phyloP scores from a whole-genome alignment of 2,797 vertebrate species.

The Apogon talboti region DNA sequence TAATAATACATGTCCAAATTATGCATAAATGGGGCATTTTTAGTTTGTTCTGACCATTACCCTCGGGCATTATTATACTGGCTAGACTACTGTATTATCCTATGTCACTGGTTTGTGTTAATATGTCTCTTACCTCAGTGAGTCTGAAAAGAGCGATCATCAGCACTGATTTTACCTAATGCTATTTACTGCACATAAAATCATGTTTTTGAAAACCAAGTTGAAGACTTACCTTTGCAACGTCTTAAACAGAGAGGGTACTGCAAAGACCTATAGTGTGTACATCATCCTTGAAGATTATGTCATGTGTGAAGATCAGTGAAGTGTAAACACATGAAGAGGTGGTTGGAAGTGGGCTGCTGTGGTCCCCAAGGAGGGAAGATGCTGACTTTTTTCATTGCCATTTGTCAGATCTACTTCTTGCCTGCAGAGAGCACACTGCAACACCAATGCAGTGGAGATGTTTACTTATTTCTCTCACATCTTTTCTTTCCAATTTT shows the following conservation, averaged over 20 bases:
- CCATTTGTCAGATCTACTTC: constrained; percentile 43
- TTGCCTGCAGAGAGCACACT: constrained; percentile 39
- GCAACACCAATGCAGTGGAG: constrained; percentile 1
- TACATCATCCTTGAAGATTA: constrained; percentile 56
- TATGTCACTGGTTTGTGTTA: no score
- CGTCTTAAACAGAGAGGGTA: constrained; percentile 33
- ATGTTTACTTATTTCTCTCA: not conserved
- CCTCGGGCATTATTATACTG: no score
- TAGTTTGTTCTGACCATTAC: no score
- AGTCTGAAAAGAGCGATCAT: no score
- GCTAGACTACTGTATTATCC: no score
- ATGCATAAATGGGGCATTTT: no score
- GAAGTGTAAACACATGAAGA: constrained; percentile 45
- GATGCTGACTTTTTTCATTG: constrained; percentile 37
- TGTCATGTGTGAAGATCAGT: constrained; percentile 54
- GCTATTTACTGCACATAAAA: no score
- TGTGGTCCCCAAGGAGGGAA: constrained; percentile 34
- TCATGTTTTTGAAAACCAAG: no score
- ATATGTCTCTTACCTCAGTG: no score
- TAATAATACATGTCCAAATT: no score
- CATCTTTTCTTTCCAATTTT: not conserved
- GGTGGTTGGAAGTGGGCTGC: constrained; percentile 30
- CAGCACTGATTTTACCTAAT: no score
- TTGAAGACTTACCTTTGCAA: constrained; percentile 13
- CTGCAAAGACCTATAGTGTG: constrained; percentile 29